phyloP scores from a whole-genome alignment of 2,888 invertebrate genomes.

The Phymatocera aterrima region DNA sequence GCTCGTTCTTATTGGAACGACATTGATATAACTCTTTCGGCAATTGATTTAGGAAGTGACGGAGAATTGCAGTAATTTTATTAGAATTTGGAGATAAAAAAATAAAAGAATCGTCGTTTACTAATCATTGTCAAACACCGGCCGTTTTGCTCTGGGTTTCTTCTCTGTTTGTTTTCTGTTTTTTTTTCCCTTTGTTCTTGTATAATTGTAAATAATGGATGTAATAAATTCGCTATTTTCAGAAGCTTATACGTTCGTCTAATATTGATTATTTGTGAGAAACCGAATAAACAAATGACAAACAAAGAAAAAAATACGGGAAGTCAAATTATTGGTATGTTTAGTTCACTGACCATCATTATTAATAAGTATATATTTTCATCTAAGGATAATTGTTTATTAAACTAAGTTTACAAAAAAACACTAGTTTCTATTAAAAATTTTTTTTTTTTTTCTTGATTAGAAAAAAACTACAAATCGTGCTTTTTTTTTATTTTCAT shows the following conservation, averaged over 20 bases:
- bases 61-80: background rate
- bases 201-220: constrained; percentile 40
- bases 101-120: background rate
- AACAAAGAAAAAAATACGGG: background rate
- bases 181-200: too few relatives aligned
- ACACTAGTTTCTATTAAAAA: too few relatives aligned
- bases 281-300: background rate
- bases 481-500: background rate
- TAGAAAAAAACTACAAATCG: constrained; percentile 12
- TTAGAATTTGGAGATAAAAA: background rate
- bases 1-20: constrained; percentile 50
- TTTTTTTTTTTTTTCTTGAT: background rate
- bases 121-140: constrained; percentile 1
- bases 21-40: constrained; percentile 43
- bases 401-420: background rate
- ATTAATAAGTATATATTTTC: too few relatives aligned
- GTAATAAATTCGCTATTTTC: constrained; percentile 34
- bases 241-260: constrained; percentile 4
- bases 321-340: too few relatives aligned
- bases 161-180: too few relatives aligned
- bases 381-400: too few relatives aligned
- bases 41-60: constrained; percentile 13
- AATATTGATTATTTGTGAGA: background rate
- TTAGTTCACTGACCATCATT: too few relatives aligned
- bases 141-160: too few relatives aligned